Evolutionary conservation across 2,797 vertebrate genomes (phyloP).

Genomic region (Parotocinclus haroldoi): DNA sequence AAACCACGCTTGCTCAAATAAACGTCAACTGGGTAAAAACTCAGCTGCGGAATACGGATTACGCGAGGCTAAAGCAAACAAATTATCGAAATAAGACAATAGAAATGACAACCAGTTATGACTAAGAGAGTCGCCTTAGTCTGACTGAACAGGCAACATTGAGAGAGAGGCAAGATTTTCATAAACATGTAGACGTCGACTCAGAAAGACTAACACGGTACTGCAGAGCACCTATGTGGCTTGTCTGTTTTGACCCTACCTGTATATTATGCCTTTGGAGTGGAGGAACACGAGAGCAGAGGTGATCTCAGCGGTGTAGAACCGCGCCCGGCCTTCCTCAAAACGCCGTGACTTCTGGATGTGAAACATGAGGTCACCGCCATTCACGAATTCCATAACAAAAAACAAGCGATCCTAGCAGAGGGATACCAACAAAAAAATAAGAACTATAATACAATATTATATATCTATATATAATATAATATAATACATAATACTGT

Average conservation of each 20-base stretch:
- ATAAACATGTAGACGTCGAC: background rate
- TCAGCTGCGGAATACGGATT: background rate
- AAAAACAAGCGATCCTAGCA: slow-evolving; percentile 88
- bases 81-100: background rate
- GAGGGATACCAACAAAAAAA: background rate
- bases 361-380: slow-evolving; percentile 97
- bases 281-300: slow-evolving; percentile 97
- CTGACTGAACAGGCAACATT: background rate
- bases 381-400: slow-evolving; percentile 98
- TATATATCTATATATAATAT: no score
- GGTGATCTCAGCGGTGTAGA: slow-evolving; percentile 95
- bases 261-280: slow-evolving; percentile 90
- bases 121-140: background rate
- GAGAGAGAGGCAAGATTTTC: background rate
- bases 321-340: slow-evolving; percentile 85
- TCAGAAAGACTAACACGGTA: background rate
- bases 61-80: background rate
- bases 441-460: no score
- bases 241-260: slow-evolving; percentile 67
- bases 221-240: background rate
- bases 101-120: background rate
- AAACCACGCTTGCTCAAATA: slow-evolving; percentile 1
- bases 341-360: slow-evolving; percentile 97
- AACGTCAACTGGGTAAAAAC: background rate
- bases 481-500: no score